Percentiles rank a stretch among this genome's conserved stretches.
phyloP scores from a whole-genome alignment of 1,140 invertebrate genomes.

The Lasaia peninsularis region DNA sequence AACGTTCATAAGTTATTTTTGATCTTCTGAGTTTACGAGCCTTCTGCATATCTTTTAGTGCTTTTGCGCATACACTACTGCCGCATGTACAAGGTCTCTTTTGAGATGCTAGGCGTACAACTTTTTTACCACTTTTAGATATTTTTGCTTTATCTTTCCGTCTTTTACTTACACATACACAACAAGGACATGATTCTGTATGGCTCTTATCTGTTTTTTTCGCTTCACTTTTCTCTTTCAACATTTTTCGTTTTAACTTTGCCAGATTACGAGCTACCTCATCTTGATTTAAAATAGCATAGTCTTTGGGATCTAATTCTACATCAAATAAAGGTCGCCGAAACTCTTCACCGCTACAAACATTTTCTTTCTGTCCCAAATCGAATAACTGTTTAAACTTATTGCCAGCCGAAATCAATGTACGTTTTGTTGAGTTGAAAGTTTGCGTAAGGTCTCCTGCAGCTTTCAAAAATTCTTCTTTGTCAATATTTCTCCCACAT shows the following conservation, averaged over 20 bases:
- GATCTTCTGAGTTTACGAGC: neutral
- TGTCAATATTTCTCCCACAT: conserved; percentile 24
- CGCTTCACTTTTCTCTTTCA: neutral
- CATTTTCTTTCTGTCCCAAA: neutral
- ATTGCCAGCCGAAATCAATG: neutral
- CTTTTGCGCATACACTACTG: conserved; percentile 3
- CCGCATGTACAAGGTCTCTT: neutral
- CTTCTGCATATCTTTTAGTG: neutral
- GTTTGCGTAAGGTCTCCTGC: conserved; percentile 22
- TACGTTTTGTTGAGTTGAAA: too few relatives aligned
- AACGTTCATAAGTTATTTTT: neutral
- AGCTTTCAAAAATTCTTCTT: conserved; percentile 24
- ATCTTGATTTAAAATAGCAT: conserved; percentile 27
- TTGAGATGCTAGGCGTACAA: neutral
- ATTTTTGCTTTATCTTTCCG: conserved; percentile 13
- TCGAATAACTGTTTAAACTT: neutral
- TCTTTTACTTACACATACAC: conserved; percentile 22
- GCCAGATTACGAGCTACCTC: conserved; percentile 24
- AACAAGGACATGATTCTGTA: conserved; percentile 24
- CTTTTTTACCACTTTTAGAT: conserved; percentile 2
- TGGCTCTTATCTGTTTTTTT: conserved; percentile 8
- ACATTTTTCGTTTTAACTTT: conserved; percentile 12
- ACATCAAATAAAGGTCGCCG: conserved; percentile 22
- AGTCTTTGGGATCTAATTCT: conserved; percentile 15
- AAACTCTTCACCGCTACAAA: conserved; percentile 1